A percentile compares a stretch with the other conserved stretches of the same genome.
Evolutionary conservation across 2,113 vertebrate species (phyloP).

Genomic region (Archilochus colubris): DNA sequence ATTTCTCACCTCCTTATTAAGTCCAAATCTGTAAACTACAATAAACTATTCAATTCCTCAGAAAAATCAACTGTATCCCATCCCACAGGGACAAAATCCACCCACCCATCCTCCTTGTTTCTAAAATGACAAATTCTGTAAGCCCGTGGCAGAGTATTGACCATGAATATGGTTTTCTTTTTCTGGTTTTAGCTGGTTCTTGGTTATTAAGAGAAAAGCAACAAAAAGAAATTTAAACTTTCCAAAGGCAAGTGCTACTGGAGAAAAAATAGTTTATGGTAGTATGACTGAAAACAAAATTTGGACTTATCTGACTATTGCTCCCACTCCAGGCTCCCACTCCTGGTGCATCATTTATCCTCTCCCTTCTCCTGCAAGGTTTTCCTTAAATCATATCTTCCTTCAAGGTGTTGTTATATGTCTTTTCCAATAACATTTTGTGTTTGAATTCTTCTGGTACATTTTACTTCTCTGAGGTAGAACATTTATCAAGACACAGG

Average conservation of each 20-base stretch:
- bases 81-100: not conserved
- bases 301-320: not conserved
- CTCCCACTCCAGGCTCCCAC: not conserved
- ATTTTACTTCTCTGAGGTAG: not conserved
- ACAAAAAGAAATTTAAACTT: not conserved
- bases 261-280: not conserved
- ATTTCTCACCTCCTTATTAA: not conserved
- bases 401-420: not conserved
- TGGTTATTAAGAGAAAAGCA: not conserved
- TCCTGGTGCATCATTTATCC: not conserved
- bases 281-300: not conserved
- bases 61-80: not conserved
- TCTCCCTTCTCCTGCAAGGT: not conserved
- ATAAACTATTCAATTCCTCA: not conserved
- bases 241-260: not conserved
- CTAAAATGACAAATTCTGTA: not conserved
- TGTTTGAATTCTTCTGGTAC: not conserved
- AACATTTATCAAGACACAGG: not conserved
- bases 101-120: not conserved
- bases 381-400: constrained; percentile 2
- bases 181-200: not conserved
- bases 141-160: not conserved
- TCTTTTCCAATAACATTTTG: not conserved
- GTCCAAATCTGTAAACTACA: not conserved
- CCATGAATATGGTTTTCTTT: not conserved